Conservation (phyloP, 2,888 invertebrate genomes). For the Merodon equestris region DNA sequence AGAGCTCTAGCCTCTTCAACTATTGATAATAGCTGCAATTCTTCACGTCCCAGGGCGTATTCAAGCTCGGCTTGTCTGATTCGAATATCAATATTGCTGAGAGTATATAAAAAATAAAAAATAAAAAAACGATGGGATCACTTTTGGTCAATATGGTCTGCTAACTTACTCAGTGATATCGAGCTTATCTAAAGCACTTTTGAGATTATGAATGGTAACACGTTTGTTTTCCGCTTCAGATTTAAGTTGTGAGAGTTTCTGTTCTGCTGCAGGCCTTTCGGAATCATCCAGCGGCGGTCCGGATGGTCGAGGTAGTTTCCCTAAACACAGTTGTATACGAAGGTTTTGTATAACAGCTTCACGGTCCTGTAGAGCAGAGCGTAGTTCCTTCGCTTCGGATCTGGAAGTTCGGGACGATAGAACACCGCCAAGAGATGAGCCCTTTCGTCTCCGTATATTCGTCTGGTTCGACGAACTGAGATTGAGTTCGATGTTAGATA, state of each 20-base stretch:
- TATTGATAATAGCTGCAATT: slow-evolving; percentile 90
- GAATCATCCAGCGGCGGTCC: slow-evolving; percentile 80
- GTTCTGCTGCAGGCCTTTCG: slow-evolving; percentile 81
- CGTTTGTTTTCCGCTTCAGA: slow-evolving; percentile 88
- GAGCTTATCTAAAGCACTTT: slow-evolving; percentile 88
- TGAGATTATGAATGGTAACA: slow-evolving; percentile 88
- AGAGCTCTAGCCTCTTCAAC: slow-evolving; percentile 90
- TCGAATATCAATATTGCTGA: slow-evolving; percentile 91
- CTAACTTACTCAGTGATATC: slow-evolving; percentile 91
- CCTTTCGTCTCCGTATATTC: slow-evolving; percentile 81
- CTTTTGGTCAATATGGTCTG: not conserved
- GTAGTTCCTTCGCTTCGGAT: slow-evolving; percentile 82
- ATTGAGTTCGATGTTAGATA: slow-evolving; percentile 92
- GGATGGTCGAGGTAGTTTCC: slow-evolving; percentile 77
- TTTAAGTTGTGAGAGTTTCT: slow-evolving; percentile 81
- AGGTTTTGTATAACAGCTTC: slow-evolving; percentile 89
- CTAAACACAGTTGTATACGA: slow-evolving; percentile 77
- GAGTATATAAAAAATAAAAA: no score
- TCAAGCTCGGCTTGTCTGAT: slow-evolving; percentile 95
- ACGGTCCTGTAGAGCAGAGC: slow-evolving; percentile 87
- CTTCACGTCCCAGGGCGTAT: slow-evolving; percentile 92
- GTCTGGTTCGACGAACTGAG: slow-evolving; percentile 82
- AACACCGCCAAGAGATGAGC: slow-evolving; percentile 76
- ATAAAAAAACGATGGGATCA: no score
- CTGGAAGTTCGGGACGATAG: slow-evolving; percentile 73